Evolutionary conservation across 2,113 vertebrate species (phyloP).

Genomic region (Myiopsitta monachus): DNA sequence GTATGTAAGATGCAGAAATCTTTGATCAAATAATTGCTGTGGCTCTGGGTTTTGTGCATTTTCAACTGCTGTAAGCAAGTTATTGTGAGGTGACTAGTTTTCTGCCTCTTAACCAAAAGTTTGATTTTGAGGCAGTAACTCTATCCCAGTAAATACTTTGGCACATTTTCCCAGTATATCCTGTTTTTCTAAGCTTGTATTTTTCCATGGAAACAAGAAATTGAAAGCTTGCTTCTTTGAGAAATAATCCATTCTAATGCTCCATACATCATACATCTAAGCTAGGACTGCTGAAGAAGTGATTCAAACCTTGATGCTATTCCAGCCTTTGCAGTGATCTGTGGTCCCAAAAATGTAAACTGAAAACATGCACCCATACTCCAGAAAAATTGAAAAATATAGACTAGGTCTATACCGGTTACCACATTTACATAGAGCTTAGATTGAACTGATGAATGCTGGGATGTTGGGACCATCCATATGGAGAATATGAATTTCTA

Average conservation of each 20-base stretch:
- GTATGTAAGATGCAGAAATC: neutral
- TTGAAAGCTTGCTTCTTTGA: neutral
- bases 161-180: neutral
- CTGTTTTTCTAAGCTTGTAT: neutral
- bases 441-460: neutral
- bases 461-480: neutral
- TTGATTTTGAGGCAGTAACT: neutral
- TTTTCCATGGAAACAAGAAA: neutral
- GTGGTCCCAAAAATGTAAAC: neutral
- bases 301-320: neutral
- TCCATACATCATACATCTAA: neutral
- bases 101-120: neutral
- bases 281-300: neutral
- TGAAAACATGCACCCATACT: neutral
- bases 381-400: neutral
- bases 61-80: neutral
- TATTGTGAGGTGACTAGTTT: neutral
- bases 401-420: neutral
- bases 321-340: neutral
- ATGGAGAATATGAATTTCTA: neutral
- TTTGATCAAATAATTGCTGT: neutral
- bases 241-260: neutral
- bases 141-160: neutral
- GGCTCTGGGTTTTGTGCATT: neutral
- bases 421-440: neutral